Conservation (phyloP, 2,113 vertebrate genomes). For the Pelobates fuscus region DNA sequence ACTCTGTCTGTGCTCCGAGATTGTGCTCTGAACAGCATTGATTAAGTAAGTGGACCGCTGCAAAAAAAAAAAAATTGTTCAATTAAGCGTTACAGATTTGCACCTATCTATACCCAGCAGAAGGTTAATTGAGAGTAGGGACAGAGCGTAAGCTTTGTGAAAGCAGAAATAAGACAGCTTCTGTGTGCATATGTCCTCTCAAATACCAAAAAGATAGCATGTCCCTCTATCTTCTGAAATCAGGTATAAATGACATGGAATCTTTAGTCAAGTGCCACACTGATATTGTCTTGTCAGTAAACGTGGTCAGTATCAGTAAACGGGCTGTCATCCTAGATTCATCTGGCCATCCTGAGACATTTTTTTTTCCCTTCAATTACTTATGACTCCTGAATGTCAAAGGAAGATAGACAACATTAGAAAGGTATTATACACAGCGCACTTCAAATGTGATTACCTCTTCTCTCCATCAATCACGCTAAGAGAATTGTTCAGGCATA, state of each 20-base stretch:
- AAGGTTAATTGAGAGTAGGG: conserved; percentile 15
- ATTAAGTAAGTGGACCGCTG: too few species aligned
- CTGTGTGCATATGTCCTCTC: background rate
- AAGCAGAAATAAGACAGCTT: background rate
- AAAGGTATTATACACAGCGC: conserved; percentile 66
- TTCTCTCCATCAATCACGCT: conserved; percentile 72
- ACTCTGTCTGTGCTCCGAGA: too few species aligned
- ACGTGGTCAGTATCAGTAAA: conserved; percentile 57
- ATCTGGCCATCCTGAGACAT: conserved; percentile 66
- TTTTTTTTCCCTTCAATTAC: conserved; percentile 69
- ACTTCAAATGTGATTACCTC: conserved; percentile 77
- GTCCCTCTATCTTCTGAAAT: conserved; percentile 44
- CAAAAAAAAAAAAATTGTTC: background rate
- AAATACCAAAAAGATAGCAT: conserved; percentile 6
- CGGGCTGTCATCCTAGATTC: conserved; percentile 63
- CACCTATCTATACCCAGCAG: conserved; percentile 3
- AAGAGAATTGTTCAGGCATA: conserved; percentile 68
- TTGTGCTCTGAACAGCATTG: too few species aligned
- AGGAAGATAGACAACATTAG: conserved; percentile 64
- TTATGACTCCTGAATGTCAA: conserved; percentile 60
- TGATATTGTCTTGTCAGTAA: conserved; percentile 56
- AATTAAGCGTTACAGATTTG: background rate
- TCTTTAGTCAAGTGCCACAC: conserved; percentile 35
- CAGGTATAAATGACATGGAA: conserved; percentile 30
- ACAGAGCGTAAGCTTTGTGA: conserved; percentile 5